Evolutionary conservation across 2,888 invertebrate genomes (phyloP).

Genomic region (Smittia aterrima): DNA sequence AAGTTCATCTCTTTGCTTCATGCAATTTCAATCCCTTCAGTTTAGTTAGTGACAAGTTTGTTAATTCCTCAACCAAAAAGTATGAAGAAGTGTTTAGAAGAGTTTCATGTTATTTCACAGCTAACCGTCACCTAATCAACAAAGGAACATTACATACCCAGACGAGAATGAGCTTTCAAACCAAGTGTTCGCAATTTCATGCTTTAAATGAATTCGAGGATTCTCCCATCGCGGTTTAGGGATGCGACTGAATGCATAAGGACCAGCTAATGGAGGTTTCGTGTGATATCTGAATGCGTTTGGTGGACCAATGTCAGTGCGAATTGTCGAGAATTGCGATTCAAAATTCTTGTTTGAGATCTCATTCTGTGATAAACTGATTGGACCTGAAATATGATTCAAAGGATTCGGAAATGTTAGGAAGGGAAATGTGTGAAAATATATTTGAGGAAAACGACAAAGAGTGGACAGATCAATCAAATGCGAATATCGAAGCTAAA

Average conservation of each 20-base stretch:
- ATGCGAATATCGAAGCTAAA: too few species aligned
- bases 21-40: background rate
- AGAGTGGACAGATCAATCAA: too few species aligned
- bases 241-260: constrained; percentile 85
- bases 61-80: background rate
- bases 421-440: too few species aligned
- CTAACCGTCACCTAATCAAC: background rate
- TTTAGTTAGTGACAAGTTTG: background rate
- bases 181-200: constrained; percentile 75
- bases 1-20: background rate
- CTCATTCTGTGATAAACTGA: constrained; percentile 26
- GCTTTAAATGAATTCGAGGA: constrained; percentile 75
- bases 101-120: background rate
- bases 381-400: constrained; percentile 5
- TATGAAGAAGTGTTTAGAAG: background rate
- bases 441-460: too few species aligned
- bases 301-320: constrained; percentile 53
- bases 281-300: constrained; percentile 61
- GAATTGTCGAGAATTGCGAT: constrained; percentile 32
- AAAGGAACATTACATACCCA: constrained; percentile 57
- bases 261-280: constrained; percentile 79
- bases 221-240: constrained; percentile 78
- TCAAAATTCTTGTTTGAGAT: background rate
- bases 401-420: background rate
- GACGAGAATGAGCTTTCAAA: constrained; percentile 74